A percentile compares a stretch with the other conserved stretches of the same genome.
Evolutionary conservation across 30 jellyfish, hydroid and myxozoan genomes (phyloP).

Genomic region (Nemopilema nomurai): DNA sequence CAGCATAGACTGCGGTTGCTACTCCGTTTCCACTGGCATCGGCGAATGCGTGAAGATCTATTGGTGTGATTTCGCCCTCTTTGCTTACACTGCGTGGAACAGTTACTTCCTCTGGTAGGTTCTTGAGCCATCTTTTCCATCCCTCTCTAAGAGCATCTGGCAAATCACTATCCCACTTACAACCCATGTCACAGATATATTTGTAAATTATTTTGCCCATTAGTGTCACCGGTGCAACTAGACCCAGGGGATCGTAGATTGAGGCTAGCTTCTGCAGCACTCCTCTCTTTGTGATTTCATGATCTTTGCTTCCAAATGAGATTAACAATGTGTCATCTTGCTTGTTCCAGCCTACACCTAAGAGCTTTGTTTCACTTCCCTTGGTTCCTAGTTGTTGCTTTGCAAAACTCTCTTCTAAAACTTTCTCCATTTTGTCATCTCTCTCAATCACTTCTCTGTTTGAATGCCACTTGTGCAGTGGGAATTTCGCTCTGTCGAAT

Average conservation of each 20-base stretch:
- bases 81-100: slow-evolving; percentile 36
- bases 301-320: slow-evolving; percentile 10
- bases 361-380: slow-evolving; percentile 8
- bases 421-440: background rate
- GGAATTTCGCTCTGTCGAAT: slow-evolving; percentile 27
- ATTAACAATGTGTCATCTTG: slow-evolving; percentile 13
- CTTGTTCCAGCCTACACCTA: slow-evolving; percentile 64
- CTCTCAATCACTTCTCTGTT: background rate
- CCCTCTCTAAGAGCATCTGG: slow-evolving; percentile 8
- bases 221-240: slow-evolving; percentile 61
- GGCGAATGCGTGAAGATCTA: slow-evolving; percentile 54
- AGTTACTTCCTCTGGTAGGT: slow-evolving; percentile 25
- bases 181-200: slow-evolving; percentile 36
- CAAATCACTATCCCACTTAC: slow-evolving; percentile 51
- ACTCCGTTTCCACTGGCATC: slow-evolving; percentile 56
- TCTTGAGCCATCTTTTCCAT: slow-evolving; percentile 17
- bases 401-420: background rate
- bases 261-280: slow-evolving; percentile 48
- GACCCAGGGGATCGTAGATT: slow-evolving; percentile 64
- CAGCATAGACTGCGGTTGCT: slow-evolving; percentile 41
- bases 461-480: background rate
- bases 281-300: slow-evolving; percentile 57
- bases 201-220: slow-evolving; percentile 43
- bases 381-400: slow-evolving; percentile 26
- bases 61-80: slow-evolving; percentile 12